Percentiles rank a stretch among this genome's conserved stretches.
Conservation (phyloP, 1,140 invertebrate species). For the Epicauta chinensis region DNA sequence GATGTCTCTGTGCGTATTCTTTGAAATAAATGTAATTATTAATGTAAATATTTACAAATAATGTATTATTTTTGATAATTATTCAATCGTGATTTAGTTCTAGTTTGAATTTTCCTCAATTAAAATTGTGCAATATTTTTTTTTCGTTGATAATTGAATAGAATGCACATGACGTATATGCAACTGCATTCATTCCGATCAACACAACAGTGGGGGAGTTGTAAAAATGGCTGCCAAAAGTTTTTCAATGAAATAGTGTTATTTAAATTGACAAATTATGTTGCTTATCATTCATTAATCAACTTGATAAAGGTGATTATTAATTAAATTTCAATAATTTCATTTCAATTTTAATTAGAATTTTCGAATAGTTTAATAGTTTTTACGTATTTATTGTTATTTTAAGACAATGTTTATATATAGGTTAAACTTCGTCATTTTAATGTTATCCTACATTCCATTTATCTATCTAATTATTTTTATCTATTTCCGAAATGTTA, state of each 20-base stretch:
- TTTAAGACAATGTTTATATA: constrained; percentile 29
- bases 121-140: too few species aligned
- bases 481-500: neutral
- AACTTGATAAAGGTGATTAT: constrained; percentile 23
- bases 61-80: too few species aligned
- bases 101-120: too few species aligned
- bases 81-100: too few species aligned
- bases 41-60: too few species aligned
- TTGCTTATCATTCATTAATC: constrained; percentile 20
- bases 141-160: too few species aligned
- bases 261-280: constrained; percentile 30
- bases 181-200: too few species aligned
- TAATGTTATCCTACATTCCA: neutral
- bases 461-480: neutral
- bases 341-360: neutral
- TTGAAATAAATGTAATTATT: too few species aligned
- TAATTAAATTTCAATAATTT: neutral
- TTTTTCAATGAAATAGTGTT: constrained; percentile 31
- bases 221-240: constrained; percentile 38
- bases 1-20: too few species aligned
- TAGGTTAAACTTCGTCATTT: constrained; percentile 38
- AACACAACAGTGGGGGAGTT: constrained; percentile 31
- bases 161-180: too few species aligned
- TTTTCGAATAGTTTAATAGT: too few species aligned
- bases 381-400: neutral